These are phyloP conservation scores for Paratilapia polleni DNA, from an alignment of 2,113 vertebrate species.

Conservation along the genomic window DNA sequence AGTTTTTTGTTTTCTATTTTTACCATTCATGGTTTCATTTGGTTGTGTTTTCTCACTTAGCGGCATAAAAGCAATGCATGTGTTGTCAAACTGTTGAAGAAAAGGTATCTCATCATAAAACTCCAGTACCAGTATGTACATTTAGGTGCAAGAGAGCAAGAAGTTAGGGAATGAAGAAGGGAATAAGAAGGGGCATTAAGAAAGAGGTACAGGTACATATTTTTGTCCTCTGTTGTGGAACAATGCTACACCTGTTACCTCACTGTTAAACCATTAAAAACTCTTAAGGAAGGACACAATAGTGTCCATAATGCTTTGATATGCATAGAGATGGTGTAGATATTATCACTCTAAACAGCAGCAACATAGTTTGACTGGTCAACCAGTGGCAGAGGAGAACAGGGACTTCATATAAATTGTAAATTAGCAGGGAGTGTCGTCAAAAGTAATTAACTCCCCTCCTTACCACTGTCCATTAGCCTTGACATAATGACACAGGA, in stretches of 20 bases:
- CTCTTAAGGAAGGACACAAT: constrained; percentile 56
- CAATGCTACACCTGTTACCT: neutral
- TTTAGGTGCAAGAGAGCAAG: neutral
- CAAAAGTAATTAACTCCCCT: constrained; percentile 96
- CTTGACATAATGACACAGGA: constrained; percentile 90
- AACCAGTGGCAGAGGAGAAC: constrained; percentile 88
- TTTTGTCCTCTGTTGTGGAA: neutral
- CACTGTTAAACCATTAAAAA: constrained; percentile 23
- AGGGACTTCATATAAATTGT: constrained; percentile 88
- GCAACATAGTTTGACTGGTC: constrained; percentile 82
- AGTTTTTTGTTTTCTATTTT: too few relatives aligned
- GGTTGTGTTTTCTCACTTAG: too few relatives aligned
- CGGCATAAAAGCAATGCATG: too few relatives aligned
- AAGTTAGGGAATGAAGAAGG: neutral
- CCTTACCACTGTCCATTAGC: constrained; percentile 90
- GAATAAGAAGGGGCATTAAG: neutral
- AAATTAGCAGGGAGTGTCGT: constrained; percentile 94
- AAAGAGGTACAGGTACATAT: neutral
- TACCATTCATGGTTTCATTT: too few relatives aligned
- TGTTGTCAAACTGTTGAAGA: too few relatives aligned
- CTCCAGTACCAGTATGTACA: neutral
- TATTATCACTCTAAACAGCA: constrained; percentile 75
- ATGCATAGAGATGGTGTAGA: constrained; percentile 81
- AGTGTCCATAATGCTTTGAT: constrained; percentile 76
- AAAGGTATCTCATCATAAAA: neutral